Conservation (phyloP, 2,888 invertebrate species). For the Seira ritae region DNA sequence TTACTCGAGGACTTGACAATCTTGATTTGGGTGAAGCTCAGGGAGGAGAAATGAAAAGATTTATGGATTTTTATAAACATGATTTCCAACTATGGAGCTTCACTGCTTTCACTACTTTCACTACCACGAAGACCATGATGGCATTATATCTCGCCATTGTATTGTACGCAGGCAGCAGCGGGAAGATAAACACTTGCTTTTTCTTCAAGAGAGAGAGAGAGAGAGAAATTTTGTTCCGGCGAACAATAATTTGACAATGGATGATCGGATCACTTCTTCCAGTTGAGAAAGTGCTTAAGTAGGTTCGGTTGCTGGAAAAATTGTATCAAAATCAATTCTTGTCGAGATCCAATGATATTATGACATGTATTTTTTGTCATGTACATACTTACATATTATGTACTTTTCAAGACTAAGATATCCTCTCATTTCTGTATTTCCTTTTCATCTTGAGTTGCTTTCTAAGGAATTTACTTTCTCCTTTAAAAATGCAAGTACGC, state of each 20-base stretch:
- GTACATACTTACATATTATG: no score
- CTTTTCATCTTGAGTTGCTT: no score
- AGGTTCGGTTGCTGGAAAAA: background rate
- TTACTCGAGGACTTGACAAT: slow-evolving; percentile 17
- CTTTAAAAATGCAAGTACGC: no score
- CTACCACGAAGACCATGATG: no score
- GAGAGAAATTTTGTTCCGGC: no score
- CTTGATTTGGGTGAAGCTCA: slow-evolving; percentile 15
- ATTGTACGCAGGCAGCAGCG: background rate
- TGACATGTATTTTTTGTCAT: slow-evolving; percentile 21
- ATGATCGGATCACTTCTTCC: slow-evolving; percentile 14
- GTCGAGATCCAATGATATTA: background rate
- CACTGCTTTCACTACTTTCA: no score
- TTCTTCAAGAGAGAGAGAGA: background rate
- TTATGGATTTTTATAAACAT: slow-evolving; percentile 2
- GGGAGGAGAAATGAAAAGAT: slow-evolving; percentile 12
- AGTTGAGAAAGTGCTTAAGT: slow-evolving; percentile 17
- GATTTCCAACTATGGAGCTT: no score
- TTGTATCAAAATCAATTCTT: background rate
- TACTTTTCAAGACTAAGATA: no score
- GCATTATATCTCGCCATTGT: no score
- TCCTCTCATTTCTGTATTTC: no score
- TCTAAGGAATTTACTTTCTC: no score
- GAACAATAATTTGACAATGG: background rate
- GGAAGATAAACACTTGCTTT: background rate